A percentile compares a stretch with the other conserved stretches of the same genome.
Evolutionary conservation across 37 sponge, comb jelly and placozoan genomes (phyloP).

Genomic region (Oscarella lobularis): DNA sequence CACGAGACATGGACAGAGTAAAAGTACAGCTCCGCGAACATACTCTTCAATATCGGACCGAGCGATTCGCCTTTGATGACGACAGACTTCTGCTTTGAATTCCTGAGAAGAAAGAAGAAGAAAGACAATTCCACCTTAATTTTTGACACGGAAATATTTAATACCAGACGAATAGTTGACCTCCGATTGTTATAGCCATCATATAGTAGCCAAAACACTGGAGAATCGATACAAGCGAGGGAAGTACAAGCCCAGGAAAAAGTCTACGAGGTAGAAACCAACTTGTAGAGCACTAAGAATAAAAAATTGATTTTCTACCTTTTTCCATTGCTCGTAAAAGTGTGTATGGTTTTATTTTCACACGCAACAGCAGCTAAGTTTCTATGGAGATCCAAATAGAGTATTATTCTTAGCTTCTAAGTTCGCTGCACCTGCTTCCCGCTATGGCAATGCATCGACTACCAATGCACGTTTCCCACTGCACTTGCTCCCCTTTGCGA

Average conservation of each 20-base stretch:
- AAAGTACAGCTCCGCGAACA: no score
- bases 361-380: slow-evolving; percentile 1
- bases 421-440: neutral
- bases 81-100: no score
- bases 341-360: neutral
- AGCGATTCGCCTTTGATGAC: no score
- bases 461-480: neutral
- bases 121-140: no score
- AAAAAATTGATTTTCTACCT: neutral
- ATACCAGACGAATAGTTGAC: neutral
- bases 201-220: neutral
- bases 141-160: no score
- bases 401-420: neutral
- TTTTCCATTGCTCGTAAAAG: neutral
- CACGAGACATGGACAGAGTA: neutral
- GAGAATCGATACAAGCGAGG: neutral
- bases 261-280: no score
- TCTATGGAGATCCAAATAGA: neutral
- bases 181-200: neutral
- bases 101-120: no score
- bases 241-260: neutral
- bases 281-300: no score
- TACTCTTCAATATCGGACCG: no score
- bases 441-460: neutral
- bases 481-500: neutral